phyloP scores from a whole-genome alignment of 2,113 vertebrate genomes.

The Arizona elegans region DNA sequence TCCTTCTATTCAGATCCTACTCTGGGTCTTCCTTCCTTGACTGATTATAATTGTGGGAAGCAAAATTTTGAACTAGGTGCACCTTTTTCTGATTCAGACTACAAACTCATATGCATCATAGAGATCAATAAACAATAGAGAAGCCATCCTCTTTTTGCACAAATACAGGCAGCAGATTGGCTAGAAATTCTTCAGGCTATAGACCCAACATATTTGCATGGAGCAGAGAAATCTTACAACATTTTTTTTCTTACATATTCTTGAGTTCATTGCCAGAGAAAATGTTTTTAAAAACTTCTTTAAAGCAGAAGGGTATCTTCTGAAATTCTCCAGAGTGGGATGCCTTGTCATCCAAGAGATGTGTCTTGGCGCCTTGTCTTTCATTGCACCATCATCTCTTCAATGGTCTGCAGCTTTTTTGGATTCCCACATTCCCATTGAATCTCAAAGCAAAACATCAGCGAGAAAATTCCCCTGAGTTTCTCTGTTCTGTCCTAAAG shows the following conservation, averaged over 20 bases:
- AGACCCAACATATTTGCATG: background rate
- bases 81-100: background rate
- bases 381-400: too few species aligned
- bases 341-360: too few species aligned
- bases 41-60: background rate
- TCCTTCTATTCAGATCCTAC: background rate
- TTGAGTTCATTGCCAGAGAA: background rate
- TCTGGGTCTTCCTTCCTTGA: background rate
- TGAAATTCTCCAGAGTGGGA: too few species aligned
- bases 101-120: background rate
- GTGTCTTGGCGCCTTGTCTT: too few species aligned
- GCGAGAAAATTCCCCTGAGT: too few species aligned
- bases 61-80: background rate
- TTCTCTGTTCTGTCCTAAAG: too few species aligned
- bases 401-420: too few species aligned
- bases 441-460: too few species aligned
- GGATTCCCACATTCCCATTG: too few species aligned
- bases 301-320: too few species aligned
- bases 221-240: background rate
- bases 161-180: background rate
- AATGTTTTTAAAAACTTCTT: too few species aligned
- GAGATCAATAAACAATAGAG: background rate
- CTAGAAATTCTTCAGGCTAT: background rate
- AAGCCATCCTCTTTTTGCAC: background rate
- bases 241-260: background rate